Base-by-base conservation (phyloP, 2,797 vertebrate species). In the Pangasius larnaudii region DNA sequence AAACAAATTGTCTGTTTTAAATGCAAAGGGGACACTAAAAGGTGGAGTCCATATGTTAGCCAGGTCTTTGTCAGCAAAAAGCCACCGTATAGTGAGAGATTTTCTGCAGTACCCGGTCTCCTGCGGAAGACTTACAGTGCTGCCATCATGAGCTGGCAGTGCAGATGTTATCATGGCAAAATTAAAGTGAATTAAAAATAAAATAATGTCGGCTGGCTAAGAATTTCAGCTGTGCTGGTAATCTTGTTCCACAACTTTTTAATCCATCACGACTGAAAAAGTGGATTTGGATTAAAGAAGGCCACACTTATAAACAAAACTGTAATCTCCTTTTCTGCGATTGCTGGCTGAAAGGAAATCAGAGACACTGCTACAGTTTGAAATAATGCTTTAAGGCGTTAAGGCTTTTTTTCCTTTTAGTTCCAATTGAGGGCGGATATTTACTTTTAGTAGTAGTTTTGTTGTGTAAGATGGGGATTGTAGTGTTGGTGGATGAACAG, bases 181-280 rank as follows among this genome's bases (percentile, higher is more conserved):
- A 96, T 96, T 95, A 96, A 96, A 95, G 94, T 95, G 95, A 96
- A 96, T 96, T 96, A 95, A 95, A 96, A 93, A 92, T 92, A 94
- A 96, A 96, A 93, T 94, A 94, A 95, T 94, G 94, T 95, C 94
- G 93, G 93, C 95, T 91, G 93, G 91, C 93, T 93, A 94, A 92
- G 93, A 93, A 91, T 95, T 95, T 95, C 92, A 90, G 88, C 89
- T 89, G 91, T 89, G 92, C 89, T 85, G 92, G 95, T 93, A 93
- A 95, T 96, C 94, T 94, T 93, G 95, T 94, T 92, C 93, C 92
- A 91, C 91, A 93, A 88, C 88, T 86, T 93, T 94, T 94, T 95
- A 94, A 95, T 96, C 94, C 93, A 95, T 96, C 95, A 96, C 92
- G 92, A 87, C 90, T 88, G 77, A 94, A 93, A 93, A 95, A 95